Evolutionary conservation across 2,113 vertebrate species (phyloP), one percentile per base, ranked within the genome.

Genomic region (Otis tarda): DNA sequence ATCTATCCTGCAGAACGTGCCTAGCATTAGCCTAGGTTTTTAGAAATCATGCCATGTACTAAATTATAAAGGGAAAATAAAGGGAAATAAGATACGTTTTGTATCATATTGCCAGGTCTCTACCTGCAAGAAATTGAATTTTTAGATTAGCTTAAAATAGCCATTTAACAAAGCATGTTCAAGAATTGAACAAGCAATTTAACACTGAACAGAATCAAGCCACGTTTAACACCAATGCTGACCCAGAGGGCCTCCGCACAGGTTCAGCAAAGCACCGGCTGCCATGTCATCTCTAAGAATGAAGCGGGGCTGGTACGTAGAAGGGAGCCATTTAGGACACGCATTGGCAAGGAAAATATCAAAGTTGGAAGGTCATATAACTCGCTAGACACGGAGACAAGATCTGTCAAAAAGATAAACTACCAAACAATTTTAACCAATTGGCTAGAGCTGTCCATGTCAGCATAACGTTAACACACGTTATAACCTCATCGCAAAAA

Each of bases 391-490:
- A 47, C 39, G 86, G 86, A 97, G 95, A 91, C 41, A 55, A 91
- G 92, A 97, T 80, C 90, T 93, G 94, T 95, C 95, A 96, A 70
- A 93, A 96, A 97, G 95, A 97, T 95, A 96, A 97, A 96, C 81
- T 91, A 89, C 89, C 93, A 47, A 81, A 94, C 87, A 87, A 76
- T 94, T 83, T 77, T 91, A 96, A 94, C 81, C 90, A 86, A 94
- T 88, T 89, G 94, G 93, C 53, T 93, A 53, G 91, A 89, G 95
- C 84, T 69, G 63, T 71, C 78, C 41, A 3, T 82, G 84, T 80
- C 94, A 95, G 85, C 84, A 91, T 94, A 65, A 85, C 3, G 87
- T 96, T 97, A 94, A 94, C 92, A 94, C 92, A 80, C 8, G 93
- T 95, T 85, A 94, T 37, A 89, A 79, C 68, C 83, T 92, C 88